Evolutionary conservation across 2,888 invertebrate species (phyloP), one percentile per base, ranked within the genome.

Genomic region (Anthophora plumipes): DNA sequence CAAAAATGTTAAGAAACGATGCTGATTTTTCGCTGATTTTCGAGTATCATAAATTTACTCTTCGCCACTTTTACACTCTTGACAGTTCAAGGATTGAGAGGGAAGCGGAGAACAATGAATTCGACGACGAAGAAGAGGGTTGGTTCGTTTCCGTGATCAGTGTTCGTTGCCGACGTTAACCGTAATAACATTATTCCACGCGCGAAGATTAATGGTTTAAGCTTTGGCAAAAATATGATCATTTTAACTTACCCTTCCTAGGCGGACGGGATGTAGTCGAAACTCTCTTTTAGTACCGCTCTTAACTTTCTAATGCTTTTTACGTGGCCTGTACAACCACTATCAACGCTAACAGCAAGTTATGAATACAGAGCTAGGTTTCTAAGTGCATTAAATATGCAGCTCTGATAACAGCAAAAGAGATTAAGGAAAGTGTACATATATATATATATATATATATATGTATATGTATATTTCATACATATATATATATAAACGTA

Each of bases 361-460:
- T 88, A 88, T 86, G 88, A 88, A 88, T 86, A 86, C 87, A 73
- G 78, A 86, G 74, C 84, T 83, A 75, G 84, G 82, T 86, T 88
- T 88, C 87, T 88, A 86, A 88, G 88, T 88, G 86, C 88, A 87
- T 87, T 85, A 87, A 85, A 86, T 87, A 87, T 86, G 87, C 87
- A 75, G 68, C 79, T 61, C 83, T 85, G 88, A 88, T 87, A 87
- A 88, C 86, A 63, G 79, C 57, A 48, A 84, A 86, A 82, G 86
- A 86, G 88, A 87, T 87, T 87, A 87, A 88, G 75, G 74, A 77
- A 67, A 50, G 68, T 55, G 52, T 66, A 57, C 61, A 68, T 31
- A 4, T 31, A 4, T 31, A 4, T 31, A 4, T 31, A 4, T 31
- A 4, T 31, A 4, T 50, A 57, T 8, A 41, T 48, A 50, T 41